Base-by-base conservation (phyloP, 2,797 vertebrate species). In the Eospalax fontanierii region DNA sequence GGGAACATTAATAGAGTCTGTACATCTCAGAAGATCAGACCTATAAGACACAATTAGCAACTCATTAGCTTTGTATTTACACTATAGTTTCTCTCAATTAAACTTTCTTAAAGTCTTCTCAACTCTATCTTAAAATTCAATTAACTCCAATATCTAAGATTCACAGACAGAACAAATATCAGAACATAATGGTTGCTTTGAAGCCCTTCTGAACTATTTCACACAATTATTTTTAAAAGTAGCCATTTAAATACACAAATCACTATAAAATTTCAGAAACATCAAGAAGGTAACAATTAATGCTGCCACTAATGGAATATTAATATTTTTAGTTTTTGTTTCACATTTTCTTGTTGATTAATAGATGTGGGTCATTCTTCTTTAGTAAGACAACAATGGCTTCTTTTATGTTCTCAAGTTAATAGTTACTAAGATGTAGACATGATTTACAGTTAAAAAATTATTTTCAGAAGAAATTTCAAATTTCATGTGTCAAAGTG, bases 91-190 rank as follows among this genome's bases (percentile, higher is more conserved):
- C 21, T 14, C 46, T 90, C 79, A 40, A 66, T 91, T 79, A 74
- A 63, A n/a, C 65, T 26, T 38, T 76, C 70, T 82, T 82, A 88
- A 79, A 80, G 35, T 87, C n/a, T 46, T 74, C 43, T 43, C 26
- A 87, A 74, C 65, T 26, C 21, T 88, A 18, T 85, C 54, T 92
- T 92, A 92, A 95, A 90, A 35, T 28, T 78, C 61, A 95, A 68
- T 54, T 38, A 73, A 70, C 35, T 54, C 2, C 10, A 21, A 87
- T 80, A n/a, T 88, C 7, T 86, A 86, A 91, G 38, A 57, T 63
- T 70, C 35, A 63, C 2, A 90, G 10, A 22, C 30, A 65, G 10
- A 87, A 66, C 84, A 88, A 70, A 57, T 65, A 90, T 38, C 40
- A 87, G 59, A 83, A 28, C 3, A 46, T 82, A 87, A 50, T n/a